Percentiles rank a stretch among this genome's conserved stretches.
Evolutionary conservation across 1,140 invertebrate species (phyloP).

Genomic region (Parapsyche elsis): DNA sequence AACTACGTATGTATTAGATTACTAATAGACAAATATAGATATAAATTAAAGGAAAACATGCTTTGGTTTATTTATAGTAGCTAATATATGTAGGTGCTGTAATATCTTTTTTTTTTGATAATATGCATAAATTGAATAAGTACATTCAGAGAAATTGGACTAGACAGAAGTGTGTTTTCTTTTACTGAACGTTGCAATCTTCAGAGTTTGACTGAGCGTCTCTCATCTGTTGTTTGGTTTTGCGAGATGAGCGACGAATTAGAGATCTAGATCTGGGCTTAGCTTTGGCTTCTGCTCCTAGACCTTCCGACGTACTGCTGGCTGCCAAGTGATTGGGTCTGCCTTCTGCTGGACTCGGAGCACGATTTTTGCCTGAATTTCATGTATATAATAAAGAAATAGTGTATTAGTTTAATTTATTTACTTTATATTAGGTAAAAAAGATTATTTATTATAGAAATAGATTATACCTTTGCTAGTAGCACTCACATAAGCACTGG

Average conservation of each 20-base stretch:
- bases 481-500: constrained; percentile 77
- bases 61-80: no score
- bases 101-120: no score
- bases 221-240: constrained; percentile 82
- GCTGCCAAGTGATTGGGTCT: constrained; percentile 58
- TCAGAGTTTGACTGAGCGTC: constrained; percentile 73
- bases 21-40: no score
- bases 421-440: not conserved
- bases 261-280: constrained; percentile 80
- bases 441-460: not conserved
- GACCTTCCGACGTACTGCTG: constrained; percentile 59
- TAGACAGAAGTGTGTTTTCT: no score
- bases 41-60: no score
- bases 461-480: constrained; percentile 65
- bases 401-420: not conserved
- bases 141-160: not conserved
- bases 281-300: constrained; percentile 58
- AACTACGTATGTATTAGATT: no score
- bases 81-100: no score
- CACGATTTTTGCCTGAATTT: constrained; percentile 60
- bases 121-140: no score
- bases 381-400: no score
- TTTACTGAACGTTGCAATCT: constrained; percentile 79
- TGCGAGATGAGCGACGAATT: constrained; percentile 81
- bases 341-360: constrained; percentile 56